Base-by-base conservation (phyloP, 53 echinoderm and acorn worm genomes). In the Echinarachnius parma region DNA sequence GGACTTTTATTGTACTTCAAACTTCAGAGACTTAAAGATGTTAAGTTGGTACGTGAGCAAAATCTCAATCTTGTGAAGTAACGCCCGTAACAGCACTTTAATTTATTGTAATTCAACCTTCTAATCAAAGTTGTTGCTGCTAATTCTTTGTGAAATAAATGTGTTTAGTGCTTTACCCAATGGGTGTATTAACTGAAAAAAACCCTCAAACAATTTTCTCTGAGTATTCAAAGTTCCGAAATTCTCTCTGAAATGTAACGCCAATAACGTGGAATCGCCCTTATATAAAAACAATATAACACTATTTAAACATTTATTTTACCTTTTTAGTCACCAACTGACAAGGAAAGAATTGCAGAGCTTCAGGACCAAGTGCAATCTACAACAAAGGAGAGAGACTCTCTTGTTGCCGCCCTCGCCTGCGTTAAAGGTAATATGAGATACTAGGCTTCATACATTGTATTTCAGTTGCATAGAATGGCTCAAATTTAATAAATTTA, bases 381-480 rank as follows among this genome's bases (percentile, higher is more conserved):
- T n/a, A 20, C 21, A 20, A 52, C 52, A 14, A 52, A 52, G 52
- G 52, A 52, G 52, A 52, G 52, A 20, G 52, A 52, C 52, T 52
- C 52, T 20, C 52, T 52, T 52, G 16, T 52, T 20, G 52, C 52
- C 21, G 16, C 21, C 52, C 52, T 52, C 52, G 52, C 21, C 52
- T 52, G 52, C 52, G 5, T 52, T 52, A 52, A 20, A 52, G 52
- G 52, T 52, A n/a, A 52, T n/a, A 44, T 44, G 45, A 44, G 45
- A 44, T 44, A 44, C 45, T 44, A 44, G 45, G 45, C 45, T 44
- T 44, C 45, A 44, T 44, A 44, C 45, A 44, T 44, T 44, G 52
- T 52, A 52, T 52, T 52, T 20, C 52, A 52, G 52, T n/a, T n/a
- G 52, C 16, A 52, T 52, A 52, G 52, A 52, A 52, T 52, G 52